Evolutionary conservation across 2,113 vertebrate species (phyloP).

Genomic region (Struthio camelus): DNA sequence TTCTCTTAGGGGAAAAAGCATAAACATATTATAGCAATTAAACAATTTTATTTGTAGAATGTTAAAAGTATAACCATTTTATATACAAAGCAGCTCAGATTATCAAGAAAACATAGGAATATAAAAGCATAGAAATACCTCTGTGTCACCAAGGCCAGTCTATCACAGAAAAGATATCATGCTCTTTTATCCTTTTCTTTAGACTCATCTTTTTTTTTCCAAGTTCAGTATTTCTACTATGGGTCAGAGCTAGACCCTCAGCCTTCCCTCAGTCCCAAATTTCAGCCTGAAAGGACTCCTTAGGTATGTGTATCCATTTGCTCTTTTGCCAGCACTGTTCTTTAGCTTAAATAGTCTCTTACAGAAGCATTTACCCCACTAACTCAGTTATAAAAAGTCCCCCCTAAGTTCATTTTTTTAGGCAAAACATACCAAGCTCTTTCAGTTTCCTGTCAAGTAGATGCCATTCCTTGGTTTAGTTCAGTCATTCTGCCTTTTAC

Average conservation of each 20-base stretch:
- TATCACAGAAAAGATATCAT: background rate
- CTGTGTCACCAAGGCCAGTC: background rate
- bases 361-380: background rate
- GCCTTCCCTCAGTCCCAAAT: background rate
- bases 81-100: background rate
- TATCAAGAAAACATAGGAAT: background rate
- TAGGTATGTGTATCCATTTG: background rate
- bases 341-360: background rate
- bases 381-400: background rate
- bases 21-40: background rate
- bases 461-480: background rate
- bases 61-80: background rate
- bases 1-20: background rate
- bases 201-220: background rate
- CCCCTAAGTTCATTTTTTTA: background rate
- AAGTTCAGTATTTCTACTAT: background rate
- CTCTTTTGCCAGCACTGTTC: background rate
- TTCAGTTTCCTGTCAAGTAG: background rate
- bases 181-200: background rate
- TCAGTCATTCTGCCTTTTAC: background rate
- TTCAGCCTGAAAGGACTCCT: background rate
- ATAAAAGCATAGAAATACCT: background rate
- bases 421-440: background rate
- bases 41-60: background rate
- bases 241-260: background rate